Evolutionary conservation across 2,888 invertebrate genomes (phyloP).

Genomic region (Nomada ruficornis): DNA sequence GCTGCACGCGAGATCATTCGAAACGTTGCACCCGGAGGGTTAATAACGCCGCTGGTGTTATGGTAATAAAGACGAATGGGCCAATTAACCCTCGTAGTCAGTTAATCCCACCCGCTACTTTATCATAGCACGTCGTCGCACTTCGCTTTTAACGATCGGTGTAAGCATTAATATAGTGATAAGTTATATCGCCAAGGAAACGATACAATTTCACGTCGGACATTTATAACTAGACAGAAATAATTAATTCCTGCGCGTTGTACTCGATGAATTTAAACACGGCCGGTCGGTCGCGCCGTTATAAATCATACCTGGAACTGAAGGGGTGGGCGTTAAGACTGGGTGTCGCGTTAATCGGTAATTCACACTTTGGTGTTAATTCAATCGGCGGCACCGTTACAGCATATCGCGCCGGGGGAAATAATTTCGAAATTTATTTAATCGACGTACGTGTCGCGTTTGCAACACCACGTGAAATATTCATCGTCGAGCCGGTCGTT

Average conservation of each 20-base stretch:
- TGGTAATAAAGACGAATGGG: constrained; percentile 62
- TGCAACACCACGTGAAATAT: constrained; percentile 20
- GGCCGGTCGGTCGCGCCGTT: constrained; percentile 1
- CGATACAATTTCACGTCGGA: constrained; percentile 46
- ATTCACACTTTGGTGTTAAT: constrained; percentile 55
- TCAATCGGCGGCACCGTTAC: constrained; percentile 28
- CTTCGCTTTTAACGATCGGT: constrained; percentile 59
- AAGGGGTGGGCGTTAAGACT: constrained; percentile 15
- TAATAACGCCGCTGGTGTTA: constrained; percentile 52
- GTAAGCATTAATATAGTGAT: constrained; percentile 56
- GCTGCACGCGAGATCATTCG: constrained; percentile 20
- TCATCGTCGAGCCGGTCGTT: background rate
- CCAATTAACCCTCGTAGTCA: constrained; percentile 54
- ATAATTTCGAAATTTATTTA: constrained; percentile 49
- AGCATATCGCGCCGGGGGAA: background rate
- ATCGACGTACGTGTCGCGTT: constrained; percentile 19
- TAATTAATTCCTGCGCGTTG: constrained; percentile 54
- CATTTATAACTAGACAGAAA: constrained; percentile 55
- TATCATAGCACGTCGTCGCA: constrained; percentile 27
- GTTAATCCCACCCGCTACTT: constrained; percentile 39
- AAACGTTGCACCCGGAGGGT: constrained; percentile 43
- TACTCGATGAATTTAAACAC: constrained; percentile 50
- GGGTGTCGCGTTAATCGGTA: constrained; percentile 44
- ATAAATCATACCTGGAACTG: constrained; percentile 34
- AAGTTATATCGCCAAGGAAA: constrained; percentile 58